Evolutionary conservation across 2,113 vertebrate species (phyloP).

Genomic region (Atherinomorus stipes): DNA sequence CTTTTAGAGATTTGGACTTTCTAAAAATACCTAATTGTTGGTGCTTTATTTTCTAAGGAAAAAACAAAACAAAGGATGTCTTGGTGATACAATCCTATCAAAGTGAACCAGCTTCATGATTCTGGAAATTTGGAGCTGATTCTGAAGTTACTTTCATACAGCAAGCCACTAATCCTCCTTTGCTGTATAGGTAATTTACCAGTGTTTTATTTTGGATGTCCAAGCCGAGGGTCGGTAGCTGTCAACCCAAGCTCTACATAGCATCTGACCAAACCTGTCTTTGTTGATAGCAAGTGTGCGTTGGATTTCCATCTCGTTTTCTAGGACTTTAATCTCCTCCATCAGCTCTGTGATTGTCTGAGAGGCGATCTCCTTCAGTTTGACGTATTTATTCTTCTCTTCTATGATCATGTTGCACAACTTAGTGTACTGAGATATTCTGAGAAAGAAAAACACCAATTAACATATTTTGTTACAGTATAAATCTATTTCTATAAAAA

Average conservation of each 20-base stretch:
- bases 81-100: too few species aligned
- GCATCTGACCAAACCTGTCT: slow-evolving; percentile 84
- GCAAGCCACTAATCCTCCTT: too few species aligned
- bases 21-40: too few species aligned
- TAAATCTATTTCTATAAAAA: not conserved
- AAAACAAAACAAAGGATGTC: too few species aligned
- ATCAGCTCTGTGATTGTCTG: slow-evolving; percentile 84
- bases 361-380: slow-evolving; percentile 83
- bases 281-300: slow-evolving; percentile 78
- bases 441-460: slow-evolving; percentile 57
- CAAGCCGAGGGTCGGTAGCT: not conserved
- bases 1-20: too few species aligned
- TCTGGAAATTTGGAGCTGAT: too few species aligned
- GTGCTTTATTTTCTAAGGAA: too few species aligned
- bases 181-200: too few species aligned
- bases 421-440: slow-evolving; percentile 83
- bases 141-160: too few species aligned
- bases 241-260: not conserved
- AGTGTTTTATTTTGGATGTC: too few species aligned
- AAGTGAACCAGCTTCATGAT: too few species aligned
- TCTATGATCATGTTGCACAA: slow-evolving; percentile 82
- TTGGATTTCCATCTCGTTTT: slow-evolving; percentile 88
- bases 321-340: slow-evolving; percentile 82
- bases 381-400: slow-evolving; percentile 90
- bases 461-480: not conserved